These are phyloP conservation scores for Polyploca ridens DNA, from an alignment of 2,888 invertebrate species.

Conservation along the genomic window DNA sequence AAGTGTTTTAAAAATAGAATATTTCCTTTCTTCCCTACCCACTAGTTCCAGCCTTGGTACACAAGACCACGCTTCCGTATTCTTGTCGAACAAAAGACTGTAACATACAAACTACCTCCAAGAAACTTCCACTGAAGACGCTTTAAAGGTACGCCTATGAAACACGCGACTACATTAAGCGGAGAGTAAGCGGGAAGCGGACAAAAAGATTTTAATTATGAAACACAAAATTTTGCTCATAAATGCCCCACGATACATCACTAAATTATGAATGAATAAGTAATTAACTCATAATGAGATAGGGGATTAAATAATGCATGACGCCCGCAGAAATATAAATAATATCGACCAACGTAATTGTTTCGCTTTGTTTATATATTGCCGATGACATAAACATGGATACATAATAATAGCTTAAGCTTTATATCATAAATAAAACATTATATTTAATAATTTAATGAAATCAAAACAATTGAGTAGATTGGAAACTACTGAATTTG, in stretches of 20 bases:
- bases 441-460: neutral
- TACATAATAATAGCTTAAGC: neutral
- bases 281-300: neutral
- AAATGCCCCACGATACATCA: neutral
- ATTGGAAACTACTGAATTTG: no score
- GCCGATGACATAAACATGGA: neutral
- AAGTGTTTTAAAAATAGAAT: slow-evolving; percentile 30
- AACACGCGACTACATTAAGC: slow-evolving; percentile 33
- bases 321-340: neutral
- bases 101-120: slow-evolving; percentile 47
- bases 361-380: neutral
- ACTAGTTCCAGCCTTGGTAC: slow-evolving; percentile 47
- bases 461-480: no score
- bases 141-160: slow-evolving; percentile 44
- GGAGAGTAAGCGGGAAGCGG: slow-evolving; percentile 6
- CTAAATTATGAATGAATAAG: neutral
- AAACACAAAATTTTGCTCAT: no score
- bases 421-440: neutral
- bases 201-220: no score
- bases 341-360: neutral
- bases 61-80: slow-evolving; percentile 35
- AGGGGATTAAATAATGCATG: neutral
- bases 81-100: slow-evolving; percentile 66
- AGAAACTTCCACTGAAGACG: slow-evolving; percentile 42
- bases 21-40: slow-evolving; percentile 37